These are phyloP conservation scores for Eupithecia dodoneata DNA, from an alignment of 2,888 invertebrate species.

Conservation along the genomic window DNA sequence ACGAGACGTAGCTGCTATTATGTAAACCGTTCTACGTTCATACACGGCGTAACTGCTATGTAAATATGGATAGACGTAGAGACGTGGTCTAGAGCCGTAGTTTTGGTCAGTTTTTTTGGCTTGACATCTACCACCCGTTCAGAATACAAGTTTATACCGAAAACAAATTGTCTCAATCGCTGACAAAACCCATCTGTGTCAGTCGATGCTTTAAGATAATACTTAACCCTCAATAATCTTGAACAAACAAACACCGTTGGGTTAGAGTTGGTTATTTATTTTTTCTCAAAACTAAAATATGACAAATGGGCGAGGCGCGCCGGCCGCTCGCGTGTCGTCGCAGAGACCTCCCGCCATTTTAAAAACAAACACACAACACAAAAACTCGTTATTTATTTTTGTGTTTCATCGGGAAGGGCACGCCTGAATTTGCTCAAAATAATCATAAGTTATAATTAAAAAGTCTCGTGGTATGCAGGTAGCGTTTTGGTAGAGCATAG, in stretches of 20 bases:
- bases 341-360: constrained; percentile 84
- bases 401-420: constrained; percentile 80
- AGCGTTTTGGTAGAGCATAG: neutral
- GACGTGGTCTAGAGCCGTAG: neutral
- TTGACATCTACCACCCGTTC: neutral
- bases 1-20: neutral
- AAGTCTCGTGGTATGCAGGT: constrained; percentile 60
- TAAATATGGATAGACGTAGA: neutral
- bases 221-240: constrained; percentile 77
- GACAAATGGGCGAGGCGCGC: constrained; percentile 80
- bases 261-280: constrained; percentile 80
- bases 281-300: constrained; percentile 81
- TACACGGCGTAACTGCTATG: neutral
- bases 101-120: neutral
- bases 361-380: constrained; percentile 83
- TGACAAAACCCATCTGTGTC: constrained; percentile 72
- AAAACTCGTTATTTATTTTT: constrained; percentile 83
- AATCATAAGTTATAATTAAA: constrained; percentile 83
- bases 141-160: constrained; percentile 26
- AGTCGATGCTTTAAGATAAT: constrained; percentile 71
- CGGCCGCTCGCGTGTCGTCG: constrained; percentile 82
- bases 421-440: constrained; percentile 80
- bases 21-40: neutral
- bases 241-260: constrained; percentile 78
- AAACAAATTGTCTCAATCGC: constrained; percentile 58